Conservation (phyloP, 2,113 vertebrate species). For the Etia nguti region DNA sequence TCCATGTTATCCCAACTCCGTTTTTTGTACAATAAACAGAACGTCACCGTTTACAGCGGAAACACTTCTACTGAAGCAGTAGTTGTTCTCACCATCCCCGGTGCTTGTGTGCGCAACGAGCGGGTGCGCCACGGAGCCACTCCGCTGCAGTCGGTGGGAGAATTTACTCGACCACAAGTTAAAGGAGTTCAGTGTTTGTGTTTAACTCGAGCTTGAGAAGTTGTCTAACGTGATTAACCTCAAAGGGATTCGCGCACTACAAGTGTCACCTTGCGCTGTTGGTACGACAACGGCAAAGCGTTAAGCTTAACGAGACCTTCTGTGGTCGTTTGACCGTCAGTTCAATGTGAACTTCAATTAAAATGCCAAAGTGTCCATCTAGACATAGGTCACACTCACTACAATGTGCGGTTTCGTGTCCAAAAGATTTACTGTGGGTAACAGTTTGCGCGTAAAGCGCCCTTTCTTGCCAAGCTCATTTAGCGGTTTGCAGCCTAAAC, state of each 20-base stretch:
- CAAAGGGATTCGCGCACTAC: neutral
- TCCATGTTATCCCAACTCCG: neutral
- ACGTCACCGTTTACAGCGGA: neutral
- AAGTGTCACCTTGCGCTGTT: neutral
- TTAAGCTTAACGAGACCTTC: neutral
- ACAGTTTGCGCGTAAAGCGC: neutral
- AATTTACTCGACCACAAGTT: neutral
- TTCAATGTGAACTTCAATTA: neutral
- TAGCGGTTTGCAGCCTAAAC: neutral
- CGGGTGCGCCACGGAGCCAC: constrained; percentile 29
- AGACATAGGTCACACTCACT: neutral
- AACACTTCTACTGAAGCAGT: neutral
- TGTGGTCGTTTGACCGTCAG: neutral
- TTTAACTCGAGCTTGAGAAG: constrained; percentile 48
- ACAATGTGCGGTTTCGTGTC: neutral
- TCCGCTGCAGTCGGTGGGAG: neutral
- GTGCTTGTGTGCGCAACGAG: neutral
- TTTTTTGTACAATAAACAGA: neutral
- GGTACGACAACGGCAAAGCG: neutral
- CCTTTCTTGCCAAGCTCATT: neutral
- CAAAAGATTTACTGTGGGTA: neutral
- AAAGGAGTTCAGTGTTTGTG: constrained; percentile 1
- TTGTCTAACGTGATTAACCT: constrained; percentile 63
- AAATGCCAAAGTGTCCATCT: neutral
- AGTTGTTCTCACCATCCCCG: neutral